phyloP scores from a whole-genome alignment of 1,140 invertebrate genomes.

The Ctenoplectra terminalis region DNA sequence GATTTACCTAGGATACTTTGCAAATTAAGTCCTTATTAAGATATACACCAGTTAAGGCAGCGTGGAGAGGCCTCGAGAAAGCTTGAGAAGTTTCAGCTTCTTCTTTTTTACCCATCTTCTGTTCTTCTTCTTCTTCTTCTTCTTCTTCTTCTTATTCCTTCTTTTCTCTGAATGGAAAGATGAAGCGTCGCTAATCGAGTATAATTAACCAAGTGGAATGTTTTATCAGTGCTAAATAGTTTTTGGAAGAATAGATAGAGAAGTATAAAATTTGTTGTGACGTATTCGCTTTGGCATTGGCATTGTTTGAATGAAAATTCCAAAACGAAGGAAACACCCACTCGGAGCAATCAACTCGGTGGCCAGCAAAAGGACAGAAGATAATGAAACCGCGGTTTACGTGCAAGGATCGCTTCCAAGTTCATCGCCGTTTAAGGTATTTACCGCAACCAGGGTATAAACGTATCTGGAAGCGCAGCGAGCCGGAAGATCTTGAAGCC shows the following conservation, averaged over 20 bases:
- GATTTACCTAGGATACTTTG: conserved; percentile 65
- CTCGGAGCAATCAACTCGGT: background rate
- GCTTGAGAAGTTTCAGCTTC: conserved; percentile 19
- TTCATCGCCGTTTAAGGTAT: conserved; percentile 61
- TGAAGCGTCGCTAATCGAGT: no score
- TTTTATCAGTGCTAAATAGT: no score
- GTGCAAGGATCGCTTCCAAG: conserved; percentile 53
- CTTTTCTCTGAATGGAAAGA: no score
- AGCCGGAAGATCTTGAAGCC: conserved; percentile 60
- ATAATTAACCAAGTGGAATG: no score
- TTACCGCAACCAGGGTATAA: conserved; percentile 63
- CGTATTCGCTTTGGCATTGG: background rate
- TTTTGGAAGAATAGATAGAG: no score
- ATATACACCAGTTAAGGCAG: conserved; percentile 43
- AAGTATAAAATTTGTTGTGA: background rate
- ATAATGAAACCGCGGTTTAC: conserved; percentile 63
- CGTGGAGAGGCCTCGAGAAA: conserved; percentile 12
- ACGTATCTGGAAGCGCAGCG: conserved; percentile 61
- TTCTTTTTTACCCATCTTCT: background rate
- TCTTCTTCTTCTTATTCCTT: background rate
- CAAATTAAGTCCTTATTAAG: conserved; percentile 66
- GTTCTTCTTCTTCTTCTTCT: no score
- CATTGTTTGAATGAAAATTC: conserved; percentile 14
- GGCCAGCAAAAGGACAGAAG: conserved; percentile 20
- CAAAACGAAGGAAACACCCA: conserved; percentile 10